Conservation (phyloP, 2,113 vertebrate genomes). For the Caranx ignobilis region DNA sequence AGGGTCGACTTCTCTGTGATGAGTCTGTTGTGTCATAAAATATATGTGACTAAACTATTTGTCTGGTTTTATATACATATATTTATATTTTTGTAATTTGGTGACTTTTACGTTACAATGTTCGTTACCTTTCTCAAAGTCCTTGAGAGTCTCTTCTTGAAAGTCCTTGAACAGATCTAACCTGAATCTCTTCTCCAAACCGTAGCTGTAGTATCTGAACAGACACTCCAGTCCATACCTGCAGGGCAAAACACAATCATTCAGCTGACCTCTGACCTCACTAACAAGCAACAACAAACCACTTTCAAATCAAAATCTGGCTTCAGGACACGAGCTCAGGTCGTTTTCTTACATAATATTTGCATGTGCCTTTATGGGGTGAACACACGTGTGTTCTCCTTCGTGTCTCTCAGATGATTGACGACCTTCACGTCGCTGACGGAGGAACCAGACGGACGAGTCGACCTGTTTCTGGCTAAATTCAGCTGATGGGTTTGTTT, state of each 20-base stretch:
- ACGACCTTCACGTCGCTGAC: not conserved
- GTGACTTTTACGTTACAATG: not conserved
- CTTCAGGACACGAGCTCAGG: not conserved
- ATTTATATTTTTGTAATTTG: too few relatives aligned
- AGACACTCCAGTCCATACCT: slow-evolving; percentile 98
- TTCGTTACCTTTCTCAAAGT: slow-evolving; percentile 94
- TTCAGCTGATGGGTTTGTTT: not conserved
- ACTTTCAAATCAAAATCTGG: not conserved
- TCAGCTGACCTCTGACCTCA: not conserved
- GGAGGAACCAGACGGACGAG: slow-evolving; percentile 15
- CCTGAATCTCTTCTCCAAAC: slow-evolving; percentile 95
- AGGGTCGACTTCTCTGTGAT: too few relatives aligned
- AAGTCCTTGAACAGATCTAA: slow-evolving; percentile 95
- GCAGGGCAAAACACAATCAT: slow-evolving; percentile 4
- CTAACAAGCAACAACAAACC: not conserved
- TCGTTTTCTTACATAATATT: not conserved
- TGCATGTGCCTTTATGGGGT: too few relatives aligned
- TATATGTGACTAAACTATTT: too few relatives aligned
- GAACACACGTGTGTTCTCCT: too few relatives aligned
- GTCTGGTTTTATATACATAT: not conserved
- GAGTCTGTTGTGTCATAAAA: too few relatives aligned
- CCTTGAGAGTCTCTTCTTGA: slow-evolving; percentile 94
- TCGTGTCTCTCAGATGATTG: not conserved
- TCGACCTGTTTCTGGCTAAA: not conserved
- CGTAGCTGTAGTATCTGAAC: slow-evolving; percentile 98